A percentile compares a stretch with the other conserved stretches of the same genome.
These are phyloP conservation scores for Calonectris borealis DNA, from an alignment of 2,113 vertebrate species.

Conservation along the genomic window DNA sequence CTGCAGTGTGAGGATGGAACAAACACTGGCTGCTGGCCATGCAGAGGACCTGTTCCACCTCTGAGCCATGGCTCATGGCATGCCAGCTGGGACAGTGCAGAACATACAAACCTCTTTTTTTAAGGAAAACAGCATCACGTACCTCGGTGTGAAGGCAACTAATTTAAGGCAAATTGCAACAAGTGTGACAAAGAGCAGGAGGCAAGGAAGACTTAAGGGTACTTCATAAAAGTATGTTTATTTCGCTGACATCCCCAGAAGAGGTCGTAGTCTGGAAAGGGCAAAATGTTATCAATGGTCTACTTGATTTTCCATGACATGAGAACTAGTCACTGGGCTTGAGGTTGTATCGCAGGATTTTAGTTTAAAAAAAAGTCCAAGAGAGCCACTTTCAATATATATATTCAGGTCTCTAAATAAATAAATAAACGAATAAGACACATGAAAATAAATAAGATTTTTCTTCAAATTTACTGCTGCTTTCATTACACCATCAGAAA, in stretches of 20 bases:
- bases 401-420: not conserved
- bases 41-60: not conserved
- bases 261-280: not conserved
- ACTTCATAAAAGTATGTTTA: not conserved
- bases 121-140: not conserved
- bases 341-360: not conserved
- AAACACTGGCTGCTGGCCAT: fast-evolving
- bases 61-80: not conserved
- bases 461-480: not conserved
- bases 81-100: not conserved
- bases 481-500: not conserved
- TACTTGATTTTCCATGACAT: not conserved
- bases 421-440: not conserved
- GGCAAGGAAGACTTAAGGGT: not conserved
- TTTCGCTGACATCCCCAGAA: not conserved
- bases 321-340: not conserved
- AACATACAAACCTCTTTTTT: not conserved
- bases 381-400: not conserved
- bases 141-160: not conserved
- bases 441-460: not conserved
- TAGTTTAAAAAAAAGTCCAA: not conserved
- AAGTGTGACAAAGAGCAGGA: not conserved
- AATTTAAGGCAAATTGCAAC: not conserved
- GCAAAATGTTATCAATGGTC: not conserved
- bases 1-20: not conserved